Conservation (phyloP, 1,140 invertebrate genomes). For the Panonychus citri region DNA sequence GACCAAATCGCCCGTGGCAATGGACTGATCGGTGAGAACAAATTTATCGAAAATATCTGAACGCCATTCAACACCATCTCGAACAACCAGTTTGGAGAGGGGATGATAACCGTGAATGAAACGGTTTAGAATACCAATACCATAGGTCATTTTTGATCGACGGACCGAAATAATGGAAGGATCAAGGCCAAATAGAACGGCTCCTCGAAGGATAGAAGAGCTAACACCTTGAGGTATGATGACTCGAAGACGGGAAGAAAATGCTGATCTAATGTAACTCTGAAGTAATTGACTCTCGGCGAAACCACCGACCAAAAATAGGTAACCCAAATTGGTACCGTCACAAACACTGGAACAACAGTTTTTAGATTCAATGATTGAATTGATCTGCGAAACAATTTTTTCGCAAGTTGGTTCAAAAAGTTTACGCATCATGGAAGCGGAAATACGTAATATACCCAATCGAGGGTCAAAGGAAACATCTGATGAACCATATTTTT, state of each 20-base stretch:
- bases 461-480: conserved; percentile 29
- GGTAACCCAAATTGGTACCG: conserved; percentile 23
- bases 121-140: conserved; percentile 34
- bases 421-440: conserved; percentile 28
- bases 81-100: conserved; percentile 25
- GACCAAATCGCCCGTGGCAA: conserved; percentile 28
- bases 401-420: conserved; percentile 29
- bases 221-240: conserved; percentile 31
- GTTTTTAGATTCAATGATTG: neutral
- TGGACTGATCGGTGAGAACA: conserved; percentile 28
- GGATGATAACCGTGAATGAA: conserved; percentile 30
- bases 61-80: conserved; percentile 31
- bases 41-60: conserved; percentile 34
- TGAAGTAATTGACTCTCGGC: conserved; percentile 32
- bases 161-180: conserved; percentile 29
- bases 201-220: conserved; percentile 27
- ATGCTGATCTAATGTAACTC: conserved; percentile 26
- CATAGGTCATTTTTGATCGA: conserved; percentile 31
- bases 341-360: conserved; percentile 22
- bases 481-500: neutral
- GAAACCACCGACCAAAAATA: conserved; percentile 36
- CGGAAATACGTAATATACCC: conserved; percentile 32
- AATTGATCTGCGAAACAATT: conserved; percentile 29
- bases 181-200: conserved; percentile 34
- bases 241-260: conserved; percentile 25